Percentiles rank a stretch among this genome's conserved stretches.
Conservation (phyloP, 2,797 vertebrate genomes). For the Clamator glandarius region DNA sequence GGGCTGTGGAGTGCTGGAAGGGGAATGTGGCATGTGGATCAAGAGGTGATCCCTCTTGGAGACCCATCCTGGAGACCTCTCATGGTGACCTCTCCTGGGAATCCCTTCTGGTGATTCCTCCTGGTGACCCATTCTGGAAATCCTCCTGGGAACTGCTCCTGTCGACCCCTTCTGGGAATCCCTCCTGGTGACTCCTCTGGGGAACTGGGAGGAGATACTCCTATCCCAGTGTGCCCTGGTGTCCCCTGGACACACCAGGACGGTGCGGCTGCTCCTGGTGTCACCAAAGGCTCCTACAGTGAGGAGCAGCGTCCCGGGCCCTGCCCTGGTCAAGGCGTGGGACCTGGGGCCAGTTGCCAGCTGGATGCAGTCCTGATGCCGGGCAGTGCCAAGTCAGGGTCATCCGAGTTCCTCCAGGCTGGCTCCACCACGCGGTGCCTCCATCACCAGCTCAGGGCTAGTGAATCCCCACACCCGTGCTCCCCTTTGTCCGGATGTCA, state of each 20-base stretch:
- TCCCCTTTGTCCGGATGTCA: neutral
- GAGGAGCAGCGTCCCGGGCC: neutral
- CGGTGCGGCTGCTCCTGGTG: rapidly evolving
- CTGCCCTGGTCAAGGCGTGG: neutral
- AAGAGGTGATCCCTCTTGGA: neutral
- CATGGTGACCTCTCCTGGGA: rapidly evolving
- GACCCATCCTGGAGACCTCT: no score
- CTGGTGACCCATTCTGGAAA: no score
- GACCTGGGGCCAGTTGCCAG: neutral
- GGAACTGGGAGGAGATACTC: no score
- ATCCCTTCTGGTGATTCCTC: no score
- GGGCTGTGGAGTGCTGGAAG: neutral
- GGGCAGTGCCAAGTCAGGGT: neutral
- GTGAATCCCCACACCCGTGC: neutral
- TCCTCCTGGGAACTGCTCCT: neutral
- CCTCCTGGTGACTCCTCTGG: no score
- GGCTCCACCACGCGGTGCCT: neutral
- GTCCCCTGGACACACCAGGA: rapidly evolving
- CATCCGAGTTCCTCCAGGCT: neutral
- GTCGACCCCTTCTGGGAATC: no score
- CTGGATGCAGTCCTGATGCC: neutral
- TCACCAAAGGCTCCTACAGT: neutral
- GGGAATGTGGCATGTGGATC: rapidly evolving
- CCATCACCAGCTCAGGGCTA: no score
- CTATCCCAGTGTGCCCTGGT: neutral